Conservation (phyloP, 2,797 vertebrate species). For the Argya squamiceps region DNA sequence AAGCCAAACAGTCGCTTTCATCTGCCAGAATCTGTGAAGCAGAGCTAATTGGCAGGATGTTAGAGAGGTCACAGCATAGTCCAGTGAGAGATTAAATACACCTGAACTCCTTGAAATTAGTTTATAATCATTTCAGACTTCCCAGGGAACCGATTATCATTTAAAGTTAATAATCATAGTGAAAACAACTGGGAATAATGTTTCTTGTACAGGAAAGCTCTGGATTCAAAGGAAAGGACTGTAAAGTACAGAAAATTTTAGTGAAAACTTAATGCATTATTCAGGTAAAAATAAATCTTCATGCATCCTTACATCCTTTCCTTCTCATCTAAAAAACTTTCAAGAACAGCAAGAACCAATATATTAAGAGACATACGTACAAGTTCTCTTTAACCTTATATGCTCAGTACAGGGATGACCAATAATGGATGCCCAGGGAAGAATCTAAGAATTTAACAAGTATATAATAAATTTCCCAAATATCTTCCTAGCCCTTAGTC, state of each 20-base stretch:
- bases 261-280: background rate
- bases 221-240: background rate
- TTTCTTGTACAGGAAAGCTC: background rate
- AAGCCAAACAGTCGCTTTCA: slow-evolving; percentile 8
- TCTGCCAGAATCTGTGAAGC: slow-evolving; percentile 16
- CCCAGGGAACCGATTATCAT: background rate
- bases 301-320: background rate
- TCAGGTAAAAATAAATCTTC: background rate
- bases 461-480: background rate
- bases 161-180: background rate
- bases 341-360: background rate
- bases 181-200: background rate
- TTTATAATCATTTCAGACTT: background rate
- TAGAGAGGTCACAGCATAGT: background rate
- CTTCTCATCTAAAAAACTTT: background rate
- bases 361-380: background rate
- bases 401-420: background rate
- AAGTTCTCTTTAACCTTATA: background rate
- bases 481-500: background rate
- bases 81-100: background rate
- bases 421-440: background rate
- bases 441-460: background rate
- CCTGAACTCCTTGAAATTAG: slow-evolving; percentile 15
- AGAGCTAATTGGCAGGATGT: slow-evolving; percentile 29
- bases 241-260: background rate